phyloP scores from a whole-genome alignment of 1,140 invertebrate species.

The Hormaphis cornu region DNA sequence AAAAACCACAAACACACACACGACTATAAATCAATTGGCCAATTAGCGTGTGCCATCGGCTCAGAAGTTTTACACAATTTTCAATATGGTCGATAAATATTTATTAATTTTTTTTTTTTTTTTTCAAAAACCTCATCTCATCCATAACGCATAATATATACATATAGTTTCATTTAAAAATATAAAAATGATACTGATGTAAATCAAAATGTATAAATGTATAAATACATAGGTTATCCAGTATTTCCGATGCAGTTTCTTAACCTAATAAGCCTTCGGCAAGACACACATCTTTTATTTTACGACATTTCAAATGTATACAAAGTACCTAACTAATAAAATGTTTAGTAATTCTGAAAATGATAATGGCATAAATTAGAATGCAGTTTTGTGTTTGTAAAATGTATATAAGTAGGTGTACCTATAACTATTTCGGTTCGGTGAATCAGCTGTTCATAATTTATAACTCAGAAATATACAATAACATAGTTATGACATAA shows the following conservation, averaged over 20 bases:
- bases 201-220: slow-evolving; percentile 13
- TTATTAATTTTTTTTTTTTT: too few species aligned
- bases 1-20: slow-evolving; percentile 17
- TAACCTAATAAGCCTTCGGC: slow-evolving; percentile 1
- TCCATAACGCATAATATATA: not conserved
- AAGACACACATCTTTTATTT: not conserved
- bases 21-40: slow-evolving; percentile 9
- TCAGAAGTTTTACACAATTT: slow-evolving; percentile 14
- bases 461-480: too few species aligned
- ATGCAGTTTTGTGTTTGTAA: too few species aligned
- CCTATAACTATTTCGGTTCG: too few species aligned
- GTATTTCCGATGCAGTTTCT: not conserved
- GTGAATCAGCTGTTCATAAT: too few species aligned
- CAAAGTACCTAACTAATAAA: not conserved
- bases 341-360: too few species aligned
- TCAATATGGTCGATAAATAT: slow-evolving; percentile 15
- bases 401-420: too few species aligned
- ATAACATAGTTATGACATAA: too few species aligned
- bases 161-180: not conserved
- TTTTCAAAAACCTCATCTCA: not conserved
- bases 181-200: not conserved
- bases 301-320: not conserved
- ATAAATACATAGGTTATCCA: not conserved
- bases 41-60: not conserved
- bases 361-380: too few species aligned